Conservation (phyloP, 2,888 invertebrate species). For the Stramonita haemastoma region DNA sequence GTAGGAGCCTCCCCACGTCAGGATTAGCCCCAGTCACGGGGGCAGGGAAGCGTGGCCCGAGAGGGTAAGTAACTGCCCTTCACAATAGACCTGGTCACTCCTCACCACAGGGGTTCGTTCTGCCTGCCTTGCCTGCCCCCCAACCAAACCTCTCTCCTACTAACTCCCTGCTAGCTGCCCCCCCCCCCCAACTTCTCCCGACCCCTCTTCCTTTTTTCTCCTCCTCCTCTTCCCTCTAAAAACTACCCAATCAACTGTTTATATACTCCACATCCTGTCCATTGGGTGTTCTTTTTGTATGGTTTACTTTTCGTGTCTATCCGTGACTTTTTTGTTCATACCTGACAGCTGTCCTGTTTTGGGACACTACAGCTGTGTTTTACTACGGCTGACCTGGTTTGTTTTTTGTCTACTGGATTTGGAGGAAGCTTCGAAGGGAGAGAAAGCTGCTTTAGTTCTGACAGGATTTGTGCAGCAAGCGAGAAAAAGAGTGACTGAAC, state of each 20-base stretch:
- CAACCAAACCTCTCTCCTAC: neutral
- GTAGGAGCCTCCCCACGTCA: constrained; percentile 26
- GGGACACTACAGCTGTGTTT: too few relatives aligned
- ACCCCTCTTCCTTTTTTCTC: neutral
- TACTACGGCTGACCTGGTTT: too few relatives aligned
- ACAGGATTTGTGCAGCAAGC: too few relatives aligned
- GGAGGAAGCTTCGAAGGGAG: too few relatives aligned
- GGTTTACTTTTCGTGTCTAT: neutral
- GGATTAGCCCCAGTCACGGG: neutral
- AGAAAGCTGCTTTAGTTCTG: too few relatives aligned
- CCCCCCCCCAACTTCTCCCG: neutral
- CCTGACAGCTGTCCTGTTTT: neutral
- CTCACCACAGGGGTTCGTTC: neutral
- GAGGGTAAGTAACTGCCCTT: constrained; percentile 20
- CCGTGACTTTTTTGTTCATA: neutral
- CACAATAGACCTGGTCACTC: constrained; percentile 17
- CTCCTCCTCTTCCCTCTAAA: neutral
- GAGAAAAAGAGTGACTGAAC: too few relatives aligned
- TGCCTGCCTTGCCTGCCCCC: neutral
- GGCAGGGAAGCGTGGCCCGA: neutral
- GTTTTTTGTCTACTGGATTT: too few relatives aligned
- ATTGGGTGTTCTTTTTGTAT: neutral
- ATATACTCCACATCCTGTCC: neutral
- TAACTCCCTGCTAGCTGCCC: neutral
- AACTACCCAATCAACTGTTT: neutral